Base-by-base conservation (phyloP, 2,113 vertebrate species). In the Callipepla squamata region DNA sequence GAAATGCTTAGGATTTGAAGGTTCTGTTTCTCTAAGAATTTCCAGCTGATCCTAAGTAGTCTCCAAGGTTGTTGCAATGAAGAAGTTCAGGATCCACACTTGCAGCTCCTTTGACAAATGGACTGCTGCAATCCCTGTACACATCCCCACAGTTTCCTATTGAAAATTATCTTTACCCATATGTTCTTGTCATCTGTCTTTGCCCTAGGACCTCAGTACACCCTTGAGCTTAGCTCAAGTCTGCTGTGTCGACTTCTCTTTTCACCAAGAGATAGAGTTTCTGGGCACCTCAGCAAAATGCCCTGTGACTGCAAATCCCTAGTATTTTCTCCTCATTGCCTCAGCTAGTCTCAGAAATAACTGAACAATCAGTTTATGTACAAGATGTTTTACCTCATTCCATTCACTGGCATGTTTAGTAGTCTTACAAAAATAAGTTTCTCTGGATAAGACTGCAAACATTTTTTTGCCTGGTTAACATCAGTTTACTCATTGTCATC, bases 401-500 rank as follows among this genome's bases (percentile, higher is more conserved):
- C 77, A 25, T 48, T 47, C 26, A 11, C 61, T 55, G 15, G 9
- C 4, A 0, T 19, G 21, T 59, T 84, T 70, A 53, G 13, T 36
- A 36, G 5, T 57, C 20, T 72, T 68, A 53, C 8, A 40, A 68
- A 92, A 47, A 28, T 13, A 59, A 66, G 11, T 42, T 19, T n/a
- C 42, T 7, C 21, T 48, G 9, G 82, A 68, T 51, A 50, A 55
- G 32, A 51, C 8, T 3, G 7, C 38, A 66, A 87, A 61, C 23
- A 2, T 0, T 5, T 90, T 90, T 93, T 77, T 83, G 2, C 45
- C 32, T 91, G 15, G 23, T 58, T 82, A 50, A 51, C 19, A 62
- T 65, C 20, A 36, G 10, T 58, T 91, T 82, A 73, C 20, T 92
- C 20, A 21, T 76, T 91, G 91, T 77, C 53, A 10, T 45, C 81